Percentiles rank a stretch among this genome's conserved stretches.
These are phyloP conservation scores for Vanacampus margaritifer DNA, from an alignment of 2,113 vertebrate genomes.

Conservation along the genomic window DNA sequence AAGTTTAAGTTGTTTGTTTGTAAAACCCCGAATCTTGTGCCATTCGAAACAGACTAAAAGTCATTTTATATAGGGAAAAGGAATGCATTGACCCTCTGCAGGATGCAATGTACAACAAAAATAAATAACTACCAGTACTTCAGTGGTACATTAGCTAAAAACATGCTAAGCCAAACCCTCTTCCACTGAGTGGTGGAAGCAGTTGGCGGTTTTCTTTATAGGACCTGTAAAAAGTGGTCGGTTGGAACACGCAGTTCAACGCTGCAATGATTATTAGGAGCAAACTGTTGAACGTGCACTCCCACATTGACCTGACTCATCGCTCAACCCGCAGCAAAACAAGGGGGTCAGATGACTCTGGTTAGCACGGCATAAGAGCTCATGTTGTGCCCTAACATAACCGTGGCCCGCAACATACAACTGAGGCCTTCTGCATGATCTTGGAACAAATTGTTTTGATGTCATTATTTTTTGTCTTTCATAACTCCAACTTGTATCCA, in stretches of 20 bases:
- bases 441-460: not conserved
- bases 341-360: slow-evolving; percentile 50
- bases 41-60: too few relatives aligned
- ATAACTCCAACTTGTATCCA: not conserved
- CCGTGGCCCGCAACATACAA: slow-evolving; percentile 14
- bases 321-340: slow-evolving; percentile 44
- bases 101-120: slow-evolving; percentile 3
- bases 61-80: too few relatives aligned
- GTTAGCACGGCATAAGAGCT: slow-evolving; percentile 39
- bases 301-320: slow-evolving; percentile 47
- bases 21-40: too few relatives aligned
- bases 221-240: slow-evolving; percentile 47
- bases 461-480: not conserved
- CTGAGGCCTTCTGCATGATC: slow-evolving; percentile 18
- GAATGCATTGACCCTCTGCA: too few relatives aligned
- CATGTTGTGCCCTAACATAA: slow-evolving; percentile 28
- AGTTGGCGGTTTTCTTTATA: slow-evolving; percentile 25
- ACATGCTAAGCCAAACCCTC: slow-evolving; percentile 6
- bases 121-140: too few relatives aligned
- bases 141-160: slow-evolving; percentile 8
- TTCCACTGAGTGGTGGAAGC: slow-evolving; percentile 9
- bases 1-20: too few relatives aligned
- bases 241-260: slow-evolving; percentile 41
- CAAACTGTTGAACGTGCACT: slow-evolving; percentile 36
- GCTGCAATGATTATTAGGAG: slow-evolving; percentile 38